phyloP scores from a whole-genome alignment of 2,888 invertebrate species.

The Xestia sexstrigata region DNA sequence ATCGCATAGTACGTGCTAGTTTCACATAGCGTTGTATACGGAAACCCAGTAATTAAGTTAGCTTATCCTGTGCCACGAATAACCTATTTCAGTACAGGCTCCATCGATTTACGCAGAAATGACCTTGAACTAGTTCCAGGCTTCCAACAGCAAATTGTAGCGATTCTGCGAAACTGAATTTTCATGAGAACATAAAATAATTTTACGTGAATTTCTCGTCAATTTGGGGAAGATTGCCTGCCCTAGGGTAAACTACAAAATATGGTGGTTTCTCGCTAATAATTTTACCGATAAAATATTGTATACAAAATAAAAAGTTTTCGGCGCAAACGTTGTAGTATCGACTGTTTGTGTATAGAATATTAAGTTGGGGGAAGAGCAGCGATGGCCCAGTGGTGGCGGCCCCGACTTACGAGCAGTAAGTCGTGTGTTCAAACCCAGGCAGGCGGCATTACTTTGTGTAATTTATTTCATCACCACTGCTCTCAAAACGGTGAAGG shows the following conservation, averaged over 20 bases:
- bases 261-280: neutral
- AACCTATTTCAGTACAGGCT: constrained; percentile 29
- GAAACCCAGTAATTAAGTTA: constrained; percentile 6
- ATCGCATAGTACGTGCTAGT: neutral
- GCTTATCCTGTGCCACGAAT: constrained; percentile 2
- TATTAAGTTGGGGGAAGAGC: too few relatives aligned
- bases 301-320: neutral
- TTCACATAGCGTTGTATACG: neutral
- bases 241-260: constrained; percentile 11
- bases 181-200: neutral
- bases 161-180: constrained; percentile 23
- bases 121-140: constrained; percentile 14
- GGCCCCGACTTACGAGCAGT: too few relatives aligned
- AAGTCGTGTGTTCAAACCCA: too few relatives aligned
- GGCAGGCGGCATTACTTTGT: too few relatives aligned
- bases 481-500: too few relatives aligned
- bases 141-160: neutral
- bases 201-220: constrained; percentile 1
- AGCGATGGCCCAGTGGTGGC: too few relatives aligned
- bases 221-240: constrained; percentile 13
- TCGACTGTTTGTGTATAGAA: neutral
- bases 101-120: constrained; percentile 32
- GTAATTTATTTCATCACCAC: too few relatives aligned
- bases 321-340: neutral
- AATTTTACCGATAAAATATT: neutral